These are phyloP conservation scores for Ranitomeya imitator DNA, from an alignment of 2,113 vertebrate species.

Conservation along the genomic window DNA sequence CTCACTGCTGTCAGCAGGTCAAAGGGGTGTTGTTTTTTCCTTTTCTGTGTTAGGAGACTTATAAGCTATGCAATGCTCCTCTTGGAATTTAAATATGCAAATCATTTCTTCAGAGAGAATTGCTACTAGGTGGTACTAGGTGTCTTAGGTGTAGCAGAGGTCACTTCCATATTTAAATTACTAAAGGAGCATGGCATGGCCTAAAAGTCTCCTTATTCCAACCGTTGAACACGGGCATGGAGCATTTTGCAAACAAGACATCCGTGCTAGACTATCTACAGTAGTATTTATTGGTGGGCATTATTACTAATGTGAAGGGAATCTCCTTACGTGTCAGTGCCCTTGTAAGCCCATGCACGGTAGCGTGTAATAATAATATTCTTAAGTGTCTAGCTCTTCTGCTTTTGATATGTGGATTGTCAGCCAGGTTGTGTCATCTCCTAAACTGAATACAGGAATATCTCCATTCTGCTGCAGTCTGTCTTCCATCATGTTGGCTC, in stretches of 20 bases:
- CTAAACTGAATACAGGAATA: conserved; percentile 16
- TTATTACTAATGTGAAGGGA: background rate
- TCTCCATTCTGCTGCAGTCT: conserved; percentile 12
- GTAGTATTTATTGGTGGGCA: background rate
- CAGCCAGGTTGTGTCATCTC: conserved; percentile 39
- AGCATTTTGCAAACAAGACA: background rate
- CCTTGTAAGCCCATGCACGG: conserved; percentile 1
- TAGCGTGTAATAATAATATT: conserved; percentile 35
- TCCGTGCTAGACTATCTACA: background rate
- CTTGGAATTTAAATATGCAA: too few relatives aligned
- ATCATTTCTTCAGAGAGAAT: too few relatives aligned
- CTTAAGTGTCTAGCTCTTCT: conserved; percentile 14
- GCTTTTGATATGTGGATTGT: conserved; percentile 21
- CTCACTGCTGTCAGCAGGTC: too few relatives aligned
- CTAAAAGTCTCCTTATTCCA: too few relatives aligned
- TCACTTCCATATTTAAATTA: too few relatives aligned
- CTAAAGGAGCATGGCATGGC: too few relatives aligned
- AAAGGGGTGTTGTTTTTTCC: too few relatives aligned
- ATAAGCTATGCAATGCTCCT: too few relatives aligned
- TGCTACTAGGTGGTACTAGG: too few relatives aligned
- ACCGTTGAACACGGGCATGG: background rate
- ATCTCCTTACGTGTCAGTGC: background rate
- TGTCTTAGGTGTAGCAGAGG: too few relatives aligned
- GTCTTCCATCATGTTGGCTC: conserved; percentile 5
- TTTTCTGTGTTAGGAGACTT: too few relatives aligned